Evolutionary conservation across 30 jellyfish, hydroid and myxozoan species (phyloP), one percentile per base, ranked within the genome.

Genomic region (Aurelia coerulea): DNA sequence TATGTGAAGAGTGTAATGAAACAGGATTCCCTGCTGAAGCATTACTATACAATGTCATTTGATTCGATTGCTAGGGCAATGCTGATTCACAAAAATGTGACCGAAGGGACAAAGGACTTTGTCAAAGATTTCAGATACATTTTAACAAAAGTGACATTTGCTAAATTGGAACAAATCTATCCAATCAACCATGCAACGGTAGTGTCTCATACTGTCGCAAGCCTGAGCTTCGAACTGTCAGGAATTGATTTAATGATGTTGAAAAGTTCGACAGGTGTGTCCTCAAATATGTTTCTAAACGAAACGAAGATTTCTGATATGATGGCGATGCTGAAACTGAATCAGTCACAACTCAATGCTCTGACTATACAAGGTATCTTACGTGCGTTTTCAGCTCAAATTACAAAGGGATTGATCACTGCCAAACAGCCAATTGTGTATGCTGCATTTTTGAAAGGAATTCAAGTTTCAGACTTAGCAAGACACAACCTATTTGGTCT

Each of bases 1-100:
- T 73, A 42, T 56, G 65, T 73, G 1, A 83, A 83, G 34, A 51
- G 5, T 33, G 60, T 60, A 18, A 52, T 70, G 68, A 54, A 54
- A 16, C 42, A 37, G 33, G 71, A 2, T 0, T 49, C 33, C 16
- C 65, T 31, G 19, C 53, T 35, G 17, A 73, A 73, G 71, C 84
- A 73, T 35, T 29, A 37, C 23, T 49, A 73, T n/a, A 73, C 70
- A n/a, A 73, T 73, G 84, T 73, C 84, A 68, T 73, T 73, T 53
- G 14, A 73, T 17, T 73, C 65, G 10, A 18, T 29, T 15, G 14
- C 65, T 0, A 35, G 11, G 53, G 84, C 65, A 11, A 18, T 73
- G 84, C 70, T 73, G 14, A 16, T 39, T 4, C 65, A 49, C 23
- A 49, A 54, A 32, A 73, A 73, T 39, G 50, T 17, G 12, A 53